Evolutionary conservation across 2,888 invertebrate species (phyloP), one percentile per base, ranked within the genome.

Genomic region (Gastrophysa polygoni): DNA sequence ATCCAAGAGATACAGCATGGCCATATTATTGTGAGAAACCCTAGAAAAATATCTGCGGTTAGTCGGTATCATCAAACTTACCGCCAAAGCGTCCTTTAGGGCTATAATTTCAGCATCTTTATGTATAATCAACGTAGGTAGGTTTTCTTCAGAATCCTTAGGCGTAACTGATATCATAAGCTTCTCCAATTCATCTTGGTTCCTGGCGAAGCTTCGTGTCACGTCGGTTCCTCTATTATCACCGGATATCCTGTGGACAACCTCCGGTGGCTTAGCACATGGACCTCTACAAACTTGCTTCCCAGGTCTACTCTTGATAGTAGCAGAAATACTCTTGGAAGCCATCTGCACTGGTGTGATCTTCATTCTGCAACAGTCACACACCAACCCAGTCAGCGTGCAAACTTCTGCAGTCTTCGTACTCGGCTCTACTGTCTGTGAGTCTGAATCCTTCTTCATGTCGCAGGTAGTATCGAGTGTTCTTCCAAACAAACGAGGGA

Each of bases 31-130:
- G n/a, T n/a, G n/a, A n/a, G n/a, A n/a, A n/a, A n/a, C n/a, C n/a
- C n/a, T n/a, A n/a, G n/a, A n/a, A n/a, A n/a, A n/a, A n/a, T n/a
- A n/a, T n/a, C n/a, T n/a, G n/a, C n/a, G n/a, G n/a, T n/a, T n/a
- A n/a, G n/a, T n/a, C n/a, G n/a, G n/a, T n/a, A n/a, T 10, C 10
- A 32, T 32, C 29, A 55, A 10, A 34, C 63, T 66, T 57, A 66
- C 66, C 38, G 46, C 48, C 32, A 66, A 38, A n/a, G 61, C 63
- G 18, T 63, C 54, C 29, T 49, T 66, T 14, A 66, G 46, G 5
- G 66, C 63, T 18, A 63, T 21, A 8, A 59, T 67, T 58, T 67
- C 67, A 34, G 62, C 51, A 29, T 61, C 61, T 50, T 67, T 67
- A 44, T 62, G 63, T 10, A 60, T 59, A 21, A 64, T 54, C 24